A percentile compares a stretch with the other conserved stretches of the same genome.
Evolutionary conservation across 2,888 invertebrate species (phyloP).

Genomic region (Perizoma affinitatum): DNA sequence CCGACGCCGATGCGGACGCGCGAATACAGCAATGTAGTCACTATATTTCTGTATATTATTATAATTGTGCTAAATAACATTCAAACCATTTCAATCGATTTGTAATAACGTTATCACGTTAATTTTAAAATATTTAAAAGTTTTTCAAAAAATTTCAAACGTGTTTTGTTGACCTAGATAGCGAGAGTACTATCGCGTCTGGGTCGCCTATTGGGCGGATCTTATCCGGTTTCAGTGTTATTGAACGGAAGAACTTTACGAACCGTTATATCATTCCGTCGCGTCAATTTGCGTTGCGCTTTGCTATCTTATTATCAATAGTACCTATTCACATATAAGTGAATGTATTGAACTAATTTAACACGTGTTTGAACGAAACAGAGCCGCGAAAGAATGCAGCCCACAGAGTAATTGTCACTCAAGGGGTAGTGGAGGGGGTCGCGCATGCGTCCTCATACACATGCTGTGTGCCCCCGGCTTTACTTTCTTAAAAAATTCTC

Average conservation of each 20-base stretch:
- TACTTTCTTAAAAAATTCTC: constrained; percentile 24
- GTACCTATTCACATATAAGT: background rate
- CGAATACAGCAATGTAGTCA: too few species aligned
- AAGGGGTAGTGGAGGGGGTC: constrained; percentile 12
- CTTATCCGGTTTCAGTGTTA: background rate
- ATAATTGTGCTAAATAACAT: too few species aligned
- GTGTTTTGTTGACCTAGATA: background rate
- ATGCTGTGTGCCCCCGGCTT: constrained; percentile 22
- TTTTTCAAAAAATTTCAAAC: background rate
- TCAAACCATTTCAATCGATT: background rate
- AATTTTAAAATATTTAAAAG: too few species aligned
- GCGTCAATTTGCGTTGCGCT: constrained; percentile 7
- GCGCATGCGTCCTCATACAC: constrained; percentile 35
- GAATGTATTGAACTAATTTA: background rate
- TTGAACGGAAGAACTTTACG: background rate
- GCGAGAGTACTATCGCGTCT: background rate
- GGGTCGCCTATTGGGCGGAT: background rate
- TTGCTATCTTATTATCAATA: background rate
- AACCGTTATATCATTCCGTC: background rate
- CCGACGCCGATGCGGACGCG: background rate
- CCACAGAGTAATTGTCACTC: constrained; percentile 35
- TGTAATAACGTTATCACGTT: too few species aligned
- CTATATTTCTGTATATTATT: too few species aligned
- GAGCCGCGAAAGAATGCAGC: constrained; percentile 37
- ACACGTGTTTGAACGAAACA: constrained; percentile 30